Percentiles rank a stretch among this genome's conserved stretches.
Conservation (phyloP, 2,113 vertebrate genomes). For the Aix galericulata region DNA sequence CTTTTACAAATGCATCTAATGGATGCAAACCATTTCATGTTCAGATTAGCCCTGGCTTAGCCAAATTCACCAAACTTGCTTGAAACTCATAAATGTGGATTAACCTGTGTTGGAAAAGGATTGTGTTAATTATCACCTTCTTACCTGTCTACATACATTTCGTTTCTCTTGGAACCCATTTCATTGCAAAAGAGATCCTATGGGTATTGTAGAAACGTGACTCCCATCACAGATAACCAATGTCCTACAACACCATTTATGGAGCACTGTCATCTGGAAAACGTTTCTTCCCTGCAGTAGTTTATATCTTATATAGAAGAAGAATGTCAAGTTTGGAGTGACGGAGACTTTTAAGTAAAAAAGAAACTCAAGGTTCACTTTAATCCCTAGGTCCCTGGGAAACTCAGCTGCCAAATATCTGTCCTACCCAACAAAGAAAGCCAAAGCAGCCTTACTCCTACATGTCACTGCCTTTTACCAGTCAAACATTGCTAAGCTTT, state of each 20-base stretch:
- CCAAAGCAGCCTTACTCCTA: constrained; percentile 64
- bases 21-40: not conserved
- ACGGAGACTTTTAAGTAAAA: constrained; percentile 36
- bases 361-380: constrained; percentile 36
- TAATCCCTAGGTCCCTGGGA: constrained; percentile 39
- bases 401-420: constrained; percentile 67
- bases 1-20: not conserved
- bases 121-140: not conserved
- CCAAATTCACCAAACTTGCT: not conserved
- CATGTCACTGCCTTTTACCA: constrained; percentile 63
- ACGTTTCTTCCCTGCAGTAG: constrained; percentile 26
- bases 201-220: not conserved
- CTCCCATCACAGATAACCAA: constrained; percentile 4
- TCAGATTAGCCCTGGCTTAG: not conserved
- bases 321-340: constrained; percentile 48
- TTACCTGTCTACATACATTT: not conserved
- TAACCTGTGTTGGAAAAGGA: not conserved
- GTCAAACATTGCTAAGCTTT: constrained; percentile 60
- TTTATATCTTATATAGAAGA: constrained; percentile 47
- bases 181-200: not conserved
- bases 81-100: not conserved
- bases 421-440: constrained; percentile 47
- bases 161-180: not conserved
- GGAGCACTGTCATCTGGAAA: constrained; percentile 52
- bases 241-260: constrained; percentile 16